These are phyloP conservation scores for Volucella bombylans DNA, from an alignment of 2,888 invertebrate species.

Conservation along the genomic window DNA sequence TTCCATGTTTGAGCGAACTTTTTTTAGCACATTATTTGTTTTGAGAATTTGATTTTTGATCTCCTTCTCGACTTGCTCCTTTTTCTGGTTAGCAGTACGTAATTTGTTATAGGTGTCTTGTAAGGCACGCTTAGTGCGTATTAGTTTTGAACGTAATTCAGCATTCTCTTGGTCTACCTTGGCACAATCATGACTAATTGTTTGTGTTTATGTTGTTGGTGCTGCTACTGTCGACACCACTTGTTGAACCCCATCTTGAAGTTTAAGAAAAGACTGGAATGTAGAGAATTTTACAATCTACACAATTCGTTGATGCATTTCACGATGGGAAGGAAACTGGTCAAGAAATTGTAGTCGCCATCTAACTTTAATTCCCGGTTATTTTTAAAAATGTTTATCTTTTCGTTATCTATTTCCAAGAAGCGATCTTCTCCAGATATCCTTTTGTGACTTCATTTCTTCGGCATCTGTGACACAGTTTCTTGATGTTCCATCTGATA, in stretches of 20 bases:
- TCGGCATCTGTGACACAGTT: no score
- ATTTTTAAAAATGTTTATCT: no score
- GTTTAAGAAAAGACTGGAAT: constrained; percentile 1
- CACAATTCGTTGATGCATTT: background rate
- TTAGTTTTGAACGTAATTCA: constrained; percentile 87
- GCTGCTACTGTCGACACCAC: constrained; percentile 5
- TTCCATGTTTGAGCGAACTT: constrained; percentile 89
- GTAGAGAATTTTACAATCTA: constrained; percentile 5
- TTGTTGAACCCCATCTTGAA: constrained; percentile 8
- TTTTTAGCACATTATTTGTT: constrained; percentile 89
- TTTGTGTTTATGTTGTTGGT: constrained; percentile 13
- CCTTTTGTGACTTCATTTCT: no score
- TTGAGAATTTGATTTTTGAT: constrained; percentile 91
- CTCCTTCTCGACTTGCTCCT: constrained; percentile 91
- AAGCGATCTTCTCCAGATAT: no score
- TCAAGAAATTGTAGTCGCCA: no score
- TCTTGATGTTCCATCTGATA: constrained; percentile 1
- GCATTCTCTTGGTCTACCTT: constrained; percentile 87
- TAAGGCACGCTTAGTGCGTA: constrained; percentile 88
- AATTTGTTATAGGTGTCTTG: constrained; percentile 90
- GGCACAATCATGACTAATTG: constrained; percentile 80
- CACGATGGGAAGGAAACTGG: no score
- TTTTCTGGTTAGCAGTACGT: constrained; percentile 89
- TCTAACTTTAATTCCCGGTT: no score
- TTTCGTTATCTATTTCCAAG: no score